A percentile compares a stretch with the other conserved stretches of the same genome.
phyloP scores from a whole-genome alignment of 2,888 invertebrate species.

The Lymantria monacha region DNA sequence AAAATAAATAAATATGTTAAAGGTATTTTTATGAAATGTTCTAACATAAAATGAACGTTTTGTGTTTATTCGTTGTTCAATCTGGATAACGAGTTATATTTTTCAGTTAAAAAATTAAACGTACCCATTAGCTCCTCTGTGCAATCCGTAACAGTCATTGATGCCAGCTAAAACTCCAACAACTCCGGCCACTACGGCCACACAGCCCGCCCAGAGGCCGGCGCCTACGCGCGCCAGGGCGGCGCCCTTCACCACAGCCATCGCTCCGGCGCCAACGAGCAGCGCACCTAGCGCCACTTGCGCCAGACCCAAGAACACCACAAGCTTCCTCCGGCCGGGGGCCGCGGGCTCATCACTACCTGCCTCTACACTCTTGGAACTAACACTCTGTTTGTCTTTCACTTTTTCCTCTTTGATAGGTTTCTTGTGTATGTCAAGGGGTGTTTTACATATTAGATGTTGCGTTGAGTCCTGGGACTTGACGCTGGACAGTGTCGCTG shows the following conservation, averaged over 20 bases:
- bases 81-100: too few species aligned
- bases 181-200: constrained; percentile 83
- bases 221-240: constrained; percentile 82
- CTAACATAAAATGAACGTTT: too few species aligned
- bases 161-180: constrained; percentile 84
- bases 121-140: constrained; percentile 55
- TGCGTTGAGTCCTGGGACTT: constrained; percentile 81
- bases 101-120: constrained; percentile 16
- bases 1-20: too few species aligned
- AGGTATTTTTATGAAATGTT: too few species aligned
- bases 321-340: constrained; percentile 47
- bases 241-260: constrained; percentile 84
- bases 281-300: constrained; percentile 85
- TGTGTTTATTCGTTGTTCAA: too few species aligned
- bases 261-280: constrained; percentile 84
- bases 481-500: constrained; percentile 73
- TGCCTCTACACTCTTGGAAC: constrained; percentile 69
- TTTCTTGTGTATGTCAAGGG: constrained; percentile 56
- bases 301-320: constrained; percentile 80
- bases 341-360: constrained; percentile 50
- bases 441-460: constrained; percentile 81
- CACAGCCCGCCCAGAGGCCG: constrained; percentile 86
- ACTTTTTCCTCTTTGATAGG: constrained; percentile 32
- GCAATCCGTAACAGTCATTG: constrained; percentile 78
- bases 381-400: constrained; percentile 61